Percentiles rank a stretch among this genome's conserved stretches.
Evolutionary conservation across 2,888 invertebrate genomes (phyloP).

Genomic region (Ormyrus rosae): DNA sequence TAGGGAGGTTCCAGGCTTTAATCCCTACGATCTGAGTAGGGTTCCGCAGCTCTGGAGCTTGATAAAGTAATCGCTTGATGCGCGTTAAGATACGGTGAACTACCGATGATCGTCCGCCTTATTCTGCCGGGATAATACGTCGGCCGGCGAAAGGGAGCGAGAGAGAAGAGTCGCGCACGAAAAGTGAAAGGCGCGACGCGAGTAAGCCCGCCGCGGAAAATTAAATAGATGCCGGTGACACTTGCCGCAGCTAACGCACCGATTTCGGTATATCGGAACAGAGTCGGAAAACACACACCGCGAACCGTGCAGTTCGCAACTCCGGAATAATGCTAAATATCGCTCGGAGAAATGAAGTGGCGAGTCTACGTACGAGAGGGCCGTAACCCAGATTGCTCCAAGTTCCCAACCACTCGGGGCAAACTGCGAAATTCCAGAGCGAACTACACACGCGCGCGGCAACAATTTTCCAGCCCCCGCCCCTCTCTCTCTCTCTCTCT

Average conservation of each 20-base stretch:
- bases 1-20: neutral
- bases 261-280: neutral
- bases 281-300: neutral
- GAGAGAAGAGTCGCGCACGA: too few relatives aligned
- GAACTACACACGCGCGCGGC: conserved; percentile 35
- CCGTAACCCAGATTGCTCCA: conserved; percentile 33
- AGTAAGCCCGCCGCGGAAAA: neutral
- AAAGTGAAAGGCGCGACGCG: too few relatives aligned
- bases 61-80: too few relatives aligned
- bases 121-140: too few relatives aligned
- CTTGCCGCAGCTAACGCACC: too few relatives aligned
- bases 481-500: neutral
- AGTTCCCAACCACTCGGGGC: conserved; percentile 22
- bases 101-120: too few relatives aligned
- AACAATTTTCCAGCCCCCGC: neutral
- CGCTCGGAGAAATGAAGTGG: conserved; percentile 30
- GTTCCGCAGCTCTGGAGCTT: too few relatives aligned
- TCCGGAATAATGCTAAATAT: conserved; percentile 18
- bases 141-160: too few relatives aligned
- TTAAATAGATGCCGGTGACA: neutral
- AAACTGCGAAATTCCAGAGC: conserved; percentile 34
- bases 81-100: too few relatives aligned
- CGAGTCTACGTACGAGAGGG: neutral
- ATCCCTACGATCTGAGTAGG: too few relatives aligned
- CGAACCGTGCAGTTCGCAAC: too few relatives aligned